Percentiles rank a stretch among this genome's conserved stretches.
Evolutionary conservation across 2,888 invertebrate genomes (phyloP).

Genomic region (Drosophila hawaiiensis): DNA sequence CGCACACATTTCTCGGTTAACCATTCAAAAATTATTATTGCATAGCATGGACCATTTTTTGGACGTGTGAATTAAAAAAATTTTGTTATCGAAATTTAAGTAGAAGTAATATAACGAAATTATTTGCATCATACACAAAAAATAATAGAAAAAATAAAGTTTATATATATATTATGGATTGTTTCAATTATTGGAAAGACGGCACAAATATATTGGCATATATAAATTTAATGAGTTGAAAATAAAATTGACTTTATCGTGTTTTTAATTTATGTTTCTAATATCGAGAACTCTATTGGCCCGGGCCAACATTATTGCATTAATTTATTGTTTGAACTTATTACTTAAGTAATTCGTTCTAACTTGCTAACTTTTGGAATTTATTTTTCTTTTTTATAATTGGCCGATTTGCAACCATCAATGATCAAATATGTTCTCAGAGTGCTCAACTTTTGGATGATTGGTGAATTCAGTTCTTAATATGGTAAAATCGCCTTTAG

Average conservation of each 20-base stretch:
- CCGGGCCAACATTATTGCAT: neutral
- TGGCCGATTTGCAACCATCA: neutral
- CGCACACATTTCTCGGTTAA: conserved; percentile 25
- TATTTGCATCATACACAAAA: conserved; percentile 50
- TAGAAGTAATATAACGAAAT: conserved; percentile 38
- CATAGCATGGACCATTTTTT: conserved; percentile 16
- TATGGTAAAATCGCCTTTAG: too few relatives aligned
- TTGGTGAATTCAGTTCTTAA: too few relatives aligned
- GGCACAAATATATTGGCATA: neutral
- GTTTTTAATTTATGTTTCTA: neutral
- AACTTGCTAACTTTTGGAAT: neutral
- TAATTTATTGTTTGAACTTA: neutral
- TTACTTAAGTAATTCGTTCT: neutral
- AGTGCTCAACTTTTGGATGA: neutral
- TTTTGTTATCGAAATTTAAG: conserved; percentile 48
- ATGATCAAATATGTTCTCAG: neutral
- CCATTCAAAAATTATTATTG: conserved; percentile 16
- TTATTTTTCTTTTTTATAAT: neutral
- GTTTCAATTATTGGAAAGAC: neutral
- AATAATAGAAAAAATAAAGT: neutral
- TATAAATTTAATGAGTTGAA: neutral
- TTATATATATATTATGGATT: neutral
- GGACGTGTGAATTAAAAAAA: conserved; percentile 18
- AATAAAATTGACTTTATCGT: neutral
- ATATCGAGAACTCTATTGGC: neutral